Percentiles rank a stretch among this genome's conserved stretches.
Evolutionary conservation across 2,797 vertebrate species (phyloP).

Genomic region (Chrysocyon brachyurus): DNA sequence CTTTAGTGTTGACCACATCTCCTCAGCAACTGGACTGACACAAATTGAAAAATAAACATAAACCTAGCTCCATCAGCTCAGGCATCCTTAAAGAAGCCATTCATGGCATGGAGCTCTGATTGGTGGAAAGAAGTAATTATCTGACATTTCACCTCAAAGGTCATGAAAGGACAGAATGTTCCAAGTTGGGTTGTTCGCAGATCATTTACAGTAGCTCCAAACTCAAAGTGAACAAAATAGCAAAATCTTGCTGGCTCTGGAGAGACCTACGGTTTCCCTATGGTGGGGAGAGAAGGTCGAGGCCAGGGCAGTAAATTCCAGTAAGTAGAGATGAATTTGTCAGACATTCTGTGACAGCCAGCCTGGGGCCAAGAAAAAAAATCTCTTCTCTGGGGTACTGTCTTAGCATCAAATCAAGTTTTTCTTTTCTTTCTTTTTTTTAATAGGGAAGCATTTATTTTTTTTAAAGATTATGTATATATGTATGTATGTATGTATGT

Average conservation of each 20-base stretch:
- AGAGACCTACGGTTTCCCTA: not conserved
- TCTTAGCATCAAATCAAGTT: not conserved
- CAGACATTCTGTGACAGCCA: not conserved
- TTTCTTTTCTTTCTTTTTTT: too few relatives aligned
- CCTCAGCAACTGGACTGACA: not conserved
- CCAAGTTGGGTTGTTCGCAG: not conserved
- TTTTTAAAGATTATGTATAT: too few relatives aligned
- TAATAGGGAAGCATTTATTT: too few relatives aligned
- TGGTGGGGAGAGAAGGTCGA: not conserved
- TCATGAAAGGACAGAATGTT: not conserved
- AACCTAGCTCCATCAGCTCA: not conserved
- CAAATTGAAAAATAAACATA: not conserved
- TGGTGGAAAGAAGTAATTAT: not conserved
- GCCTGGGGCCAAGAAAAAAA: not conserved
- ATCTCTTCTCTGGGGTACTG: not conserved
- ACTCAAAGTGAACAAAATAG: not conserved
- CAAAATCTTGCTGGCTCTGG: not conserved
- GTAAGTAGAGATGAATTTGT: constrained; percentile 1
- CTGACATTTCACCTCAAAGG: not conserved
- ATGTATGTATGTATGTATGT: too few relatives aligned
- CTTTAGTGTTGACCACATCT: not conserved
- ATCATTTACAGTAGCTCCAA: not conserved
- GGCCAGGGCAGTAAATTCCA: not conserved
- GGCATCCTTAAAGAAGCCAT: constrained; percentile 4
- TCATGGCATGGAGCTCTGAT: not conserved